Evolutionary conservation across 2,113 vertebrate species (phyloP).

Genomic region (Bubo bubo): DNA sequence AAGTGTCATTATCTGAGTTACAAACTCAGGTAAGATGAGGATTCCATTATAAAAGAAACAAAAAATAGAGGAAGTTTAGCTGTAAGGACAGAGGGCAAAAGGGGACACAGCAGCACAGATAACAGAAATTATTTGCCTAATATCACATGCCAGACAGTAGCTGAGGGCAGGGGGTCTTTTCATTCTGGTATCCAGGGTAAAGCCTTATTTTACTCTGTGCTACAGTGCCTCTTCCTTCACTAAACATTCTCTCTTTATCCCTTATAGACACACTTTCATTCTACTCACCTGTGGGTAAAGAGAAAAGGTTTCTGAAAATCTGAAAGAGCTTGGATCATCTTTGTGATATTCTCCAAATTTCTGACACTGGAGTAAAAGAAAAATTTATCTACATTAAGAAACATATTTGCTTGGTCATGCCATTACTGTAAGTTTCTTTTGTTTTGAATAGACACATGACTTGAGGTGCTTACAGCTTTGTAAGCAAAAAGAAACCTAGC

Average conservation of each 20-base stretch:
- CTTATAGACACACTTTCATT: not conserved
- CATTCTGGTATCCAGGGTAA: not conserved
- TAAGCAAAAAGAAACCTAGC: not conserved
- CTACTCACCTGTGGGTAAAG: constrained; percentile 93
- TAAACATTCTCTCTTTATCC: not conserved
- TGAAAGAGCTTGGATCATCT: constrained; percentile 95
- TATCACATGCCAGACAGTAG: not conserved
- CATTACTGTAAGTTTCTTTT: not conserved
- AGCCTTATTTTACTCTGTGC: not conserved
- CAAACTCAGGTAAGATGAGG: not conserved
- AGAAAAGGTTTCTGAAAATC: constrained; percentile 98
- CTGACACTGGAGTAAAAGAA: constrained; percentile 85
- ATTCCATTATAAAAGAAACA: not conserved
- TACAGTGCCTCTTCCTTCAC: not conserved
- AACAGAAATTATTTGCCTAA: not conserved
- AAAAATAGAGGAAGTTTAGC: not conserved
- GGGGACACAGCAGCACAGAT: not conserved
- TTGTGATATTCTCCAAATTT: constrained; percentile 99
- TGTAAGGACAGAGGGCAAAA: not conserved
- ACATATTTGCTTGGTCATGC: not conserved
- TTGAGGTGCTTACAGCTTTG: not conserved
- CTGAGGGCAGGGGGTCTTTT: not conserved
- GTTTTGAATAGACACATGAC: not conserved
- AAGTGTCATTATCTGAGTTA: not conserved
- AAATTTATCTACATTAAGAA: not conserved